Evolutionary conservation across 1,140 invertebrate species (phyloP), one percentile per base, ranked within the genome.

Genomic region (Dolichoris vasculosae): DNA sequence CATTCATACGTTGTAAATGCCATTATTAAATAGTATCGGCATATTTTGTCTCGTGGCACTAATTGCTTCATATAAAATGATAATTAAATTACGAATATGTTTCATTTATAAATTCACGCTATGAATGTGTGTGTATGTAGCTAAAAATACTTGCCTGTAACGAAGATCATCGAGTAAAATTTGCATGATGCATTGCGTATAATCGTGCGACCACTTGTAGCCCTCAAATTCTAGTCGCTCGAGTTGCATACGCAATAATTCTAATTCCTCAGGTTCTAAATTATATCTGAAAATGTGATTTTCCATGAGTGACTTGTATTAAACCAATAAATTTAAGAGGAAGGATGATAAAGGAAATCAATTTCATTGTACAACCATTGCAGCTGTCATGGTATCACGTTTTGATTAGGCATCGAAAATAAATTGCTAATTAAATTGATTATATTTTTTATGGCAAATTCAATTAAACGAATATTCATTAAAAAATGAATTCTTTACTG

Each of bases 151-250:
- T 30, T 86, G 95, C 95, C 94, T 92, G 87, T 94, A 91, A 87
- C 94, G 93, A 79, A 95, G 92, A 77, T 96, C 94, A 88, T 96
- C 95, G 1, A 97, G 94, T 89, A 97, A 94, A 40, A 95, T 95
- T 91, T 97, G 96, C 63, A 98, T 94, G 51, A 96, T 94, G 89
- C 97, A 98, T 92, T 97, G 97, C 0, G 97, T 97, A 91, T 97
- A 97, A 0, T 95, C 94, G 91, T 97, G 95, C 85, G 95, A 95
- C 97, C 97, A 97, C 85, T 96, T 94, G 91, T 97, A 97, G 0
- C 96, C 96, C 23, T 95, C 92, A 1, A 94, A 92, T 77, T 96
- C 95, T 43, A 97, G 92, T 80, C 94, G 93, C 88, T 96, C 94
- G 85, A 97, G 93, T 91, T 97, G 96, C 30, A 91, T 91, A 88